Percentiles rank a stretch among this genome's conserved stretches.
phyloP scores from a whole-genome alignment of 2,888 invertebrate species.

The Phortica okadai region DNA sequence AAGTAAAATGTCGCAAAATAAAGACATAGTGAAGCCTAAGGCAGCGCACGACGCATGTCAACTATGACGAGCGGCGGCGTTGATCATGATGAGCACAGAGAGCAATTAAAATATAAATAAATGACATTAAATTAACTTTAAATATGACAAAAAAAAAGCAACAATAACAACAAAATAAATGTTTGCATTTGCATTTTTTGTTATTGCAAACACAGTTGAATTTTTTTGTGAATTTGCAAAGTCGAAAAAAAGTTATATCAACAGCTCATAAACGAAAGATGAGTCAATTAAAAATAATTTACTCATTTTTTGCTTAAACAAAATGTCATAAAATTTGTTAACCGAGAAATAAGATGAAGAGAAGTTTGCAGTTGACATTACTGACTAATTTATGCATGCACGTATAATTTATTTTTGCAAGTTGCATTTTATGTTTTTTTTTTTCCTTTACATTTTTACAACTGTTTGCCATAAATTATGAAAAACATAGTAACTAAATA shows the following conservation, averaged over 20 bases:
- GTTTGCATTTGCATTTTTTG: background rate
- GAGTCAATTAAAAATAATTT: conserved; percentile 53
- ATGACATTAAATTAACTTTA: conserved; percentile 66
- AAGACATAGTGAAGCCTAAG: conserved; percentile 39
- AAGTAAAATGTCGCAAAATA: conserved; percentile 45
- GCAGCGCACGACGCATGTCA: conserved; percentile 21
- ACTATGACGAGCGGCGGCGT: conserved; percentile 32
- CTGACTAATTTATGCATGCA: background rate
- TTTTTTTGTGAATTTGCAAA: conserved; percentile 18
- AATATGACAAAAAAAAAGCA: conserved; percentile 39
- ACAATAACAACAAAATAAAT: no score
- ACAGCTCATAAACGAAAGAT: conserved; percentile 24
- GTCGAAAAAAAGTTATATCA: conserved; percentile 46
- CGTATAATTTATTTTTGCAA: background rate
- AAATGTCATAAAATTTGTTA: background rate
- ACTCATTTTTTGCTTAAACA: conserved; percentile 35
- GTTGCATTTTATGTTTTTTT: background rate
- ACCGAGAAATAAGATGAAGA: background rate
- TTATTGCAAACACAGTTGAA: no score
- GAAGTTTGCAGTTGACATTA: background rate
- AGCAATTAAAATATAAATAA: conserved; percentile 50
- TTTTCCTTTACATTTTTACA: background rate
- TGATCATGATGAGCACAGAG: conserved; percentile 53
- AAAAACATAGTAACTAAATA: background rate
- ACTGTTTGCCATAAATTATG: background rate